Percentiles rank a stretch among this genome's conserved stretches.
These are phyloP conservation scores for Dipus sagitta DNA, from an alignment of 2,797 vertebrate species.

Conservation along the genomic window DNA sequence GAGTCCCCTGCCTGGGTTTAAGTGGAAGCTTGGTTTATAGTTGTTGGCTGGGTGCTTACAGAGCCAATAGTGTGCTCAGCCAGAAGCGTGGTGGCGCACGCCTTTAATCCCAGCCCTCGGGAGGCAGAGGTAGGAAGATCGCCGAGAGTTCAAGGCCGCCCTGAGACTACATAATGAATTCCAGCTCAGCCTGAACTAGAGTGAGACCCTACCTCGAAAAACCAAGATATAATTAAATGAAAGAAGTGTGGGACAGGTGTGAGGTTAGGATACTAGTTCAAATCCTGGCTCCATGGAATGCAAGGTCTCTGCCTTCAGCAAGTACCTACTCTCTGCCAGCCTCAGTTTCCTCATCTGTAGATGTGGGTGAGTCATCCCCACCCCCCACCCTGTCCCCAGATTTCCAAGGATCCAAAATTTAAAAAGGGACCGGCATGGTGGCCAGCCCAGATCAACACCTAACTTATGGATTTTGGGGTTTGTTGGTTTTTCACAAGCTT, in stretches of 20 bases:
- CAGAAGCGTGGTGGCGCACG: background rate
- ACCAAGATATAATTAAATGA: too few species aligned
- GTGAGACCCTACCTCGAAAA: too few species aligned
- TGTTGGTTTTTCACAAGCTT: constrained; percentile 25
- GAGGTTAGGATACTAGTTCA: background rate
- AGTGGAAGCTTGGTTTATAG: background rate
- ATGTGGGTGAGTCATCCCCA: background rate
- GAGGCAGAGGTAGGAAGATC: too few species aligned
- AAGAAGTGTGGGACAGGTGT: fast-evolving
- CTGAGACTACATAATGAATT: too few species aligned
- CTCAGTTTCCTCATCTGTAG: background rate
- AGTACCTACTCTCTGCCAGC: background rate
- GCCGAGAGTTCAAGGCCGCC: too few species aligned
- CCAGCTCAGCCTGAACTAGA: too few species aligned
- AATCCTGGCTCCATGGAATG: background rate
- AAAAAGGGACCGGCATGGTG: too few species aligned
- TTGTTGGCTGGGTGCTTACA: background rate
- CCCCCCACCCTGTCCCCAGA: background rate
- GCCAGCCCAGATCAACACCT: background rate
- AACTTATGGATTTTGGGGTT: background rate
- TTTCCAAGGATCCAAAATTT: background rate
- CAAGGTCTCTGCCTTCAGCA: background rate
- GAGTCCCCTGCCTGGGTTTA: background rate
- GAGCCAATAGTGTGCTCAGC: background rate
- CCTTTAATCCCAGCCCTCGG: too few species aligned